Evolutionary conservation across 2,888 invertebrate species (phyloP), one percentile per base, ranked within the genome.

Genomic region (Habrosyne pyritoides): DNA sequence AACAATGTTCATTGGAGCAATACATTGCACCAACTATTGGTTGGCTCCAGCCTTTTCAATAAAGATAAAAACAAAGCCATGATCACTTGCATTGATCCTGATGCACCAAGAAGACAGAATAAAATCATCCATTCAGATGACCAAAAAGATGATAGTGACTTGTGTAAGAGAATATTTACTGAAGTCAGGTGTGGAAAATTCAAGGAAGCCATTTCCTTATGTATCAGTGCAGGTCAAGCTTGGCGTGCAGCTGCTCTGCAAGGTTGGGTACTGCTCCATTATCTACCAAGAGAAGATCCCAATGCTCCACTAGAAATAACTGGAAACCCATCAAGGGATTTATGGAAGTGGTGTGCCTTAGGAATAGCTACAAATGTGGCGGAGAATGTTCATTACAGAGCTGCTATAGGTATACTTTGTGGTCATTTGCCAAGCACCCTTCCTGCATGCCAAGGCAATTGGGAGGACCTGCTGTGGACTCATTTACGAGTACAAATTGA

Each of bases 401-500:
- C 97, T 4, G 94, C 97, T 14, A 93, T 96, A 59, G 97, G 95
- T 2, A 94, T 95, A 52, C 94, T 98, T 51, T 97, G 98, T 86
- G 99, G 99, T 0, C 95, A 98, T 81, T 86, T 98, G 46, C 91
- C 94, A 28, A 94, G 96, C 6, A 83, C 98, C n/a, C 84, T 98
- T 42, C 93, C 95, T 0, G 95, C 96, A 10, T 96, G 97, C 61
- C 89, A 94, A 68, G 91, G 93, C n/a, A 95, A 94, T 24, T 99
- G 98, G 98, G 95, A 97, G 74, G 99, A 99, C 83, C 91, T 96
- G 61, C 88, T 99, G 24, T 99, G 99, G 99, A 97, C 97, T 0
- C 96, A 97, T 81, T 91, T 97, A 63, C 95, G 95, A 75, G 94
- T 95, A 0, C 94, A 97, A 79, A 95, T 98, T 58, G 98, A 98